Base-by-base conservation (phyloP, 1,140 invertebrate species). In the Lasioglossum albipes region DNA sequence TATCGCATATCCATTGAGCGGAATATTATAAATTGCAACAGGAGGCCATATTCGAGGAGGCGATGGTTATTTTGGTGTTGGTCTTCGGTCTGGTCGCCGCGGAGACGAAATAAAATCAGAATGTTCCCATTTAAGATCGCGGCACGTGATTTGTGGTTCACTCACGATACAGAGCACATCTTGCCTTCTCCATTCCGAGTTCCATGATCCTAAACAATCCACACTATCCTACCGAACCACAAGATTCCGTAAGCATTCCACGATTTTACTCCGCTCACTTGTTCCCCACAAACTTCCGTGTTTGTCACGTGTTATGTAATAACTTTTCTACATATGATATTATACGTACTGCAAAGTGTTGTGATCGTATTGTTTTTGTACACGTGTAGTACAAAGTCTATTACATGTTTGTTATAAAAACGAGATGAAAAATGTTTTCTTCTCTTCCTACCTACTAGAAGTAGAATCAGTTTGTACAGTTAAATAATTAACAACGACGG, bases 61-160 rank as follows among this genome's bases (percentile, higher is more conserved):
- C 85, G 85, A 86, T 84, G 85, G 82, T 88, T 91, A 49, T 87
- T 69, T 71, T 84, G 87, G 71, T 84, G 77, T 88, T 89, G 89
- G 87, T 54, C 79, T 52, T 83, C 79, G 22, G 41, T 89, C 59
- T 84, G 79, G 78, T 71, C 87, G 66, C 74, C 64, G 57, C 80
- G 88, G 88, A 88, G 88, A 83, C 87, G 85, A 85, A 85, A 75
- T 87, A 88, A 87, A 75, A 84, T 89, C 79, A 87, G 80, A 90
- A 69, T 85, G 68, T 84, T 84, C 65, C 84, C 88, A 41, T 76
- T 90, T 54, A 76, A 78, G 62, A 75, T 86, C 72, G 87, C 87
- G 75, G 80, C 88, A 78, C 89, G 82, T 77, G 81, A 83, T 79
- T 87, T 86, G 57, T 91, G 89, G 87, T 84, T 79, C 72, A 67